Percentiles rank a stretch among this genome's conserved stretches.
phyloP scores from a whole-genome alignment of 2,888 invertebrate species.

The Pogonocherus hispidulus region DNA sequence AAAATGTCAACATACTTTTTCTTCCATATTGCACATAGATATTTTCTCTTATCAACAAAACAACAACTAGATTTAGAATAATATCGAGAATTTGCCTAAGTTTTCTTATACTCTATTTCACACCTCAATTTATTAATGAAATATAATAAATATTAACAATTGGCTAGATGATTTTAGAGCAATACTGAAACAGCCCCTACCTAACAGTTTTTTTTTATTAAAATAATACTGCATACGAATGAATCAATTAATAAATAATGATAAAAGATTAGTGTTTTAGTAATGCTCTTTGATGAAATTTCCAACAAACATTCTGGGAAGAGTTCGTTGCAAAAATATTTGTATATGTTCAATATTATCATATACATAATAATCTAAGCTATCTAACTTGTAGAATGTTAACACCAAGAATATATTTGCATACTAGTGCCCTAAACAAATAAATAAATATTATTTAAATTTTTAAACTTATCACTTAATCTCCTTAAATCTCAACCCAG shows the following conservation, averaged over 20 bases:
- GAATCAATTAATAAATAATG: background rate
- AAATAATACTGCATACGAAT: background rate
- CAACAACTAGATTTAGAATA: background rate
- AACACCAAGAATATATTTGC: too few species aligned
- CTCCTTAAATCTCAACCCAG: conserved; percentile 36
- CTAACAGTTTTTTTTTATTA: background rate
- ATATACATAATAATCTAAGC: too few species aligned
- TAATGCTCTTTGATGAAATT: conserved; percentile 2
- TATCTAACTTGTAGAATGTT: too few species aligned
- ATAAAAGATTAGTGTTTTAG: background rate
- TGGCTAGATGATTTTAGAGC: background rate
- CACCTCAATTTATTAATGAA: background rate
- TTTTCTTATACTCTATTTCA: background rate
- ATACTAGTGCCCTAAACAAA: background rate
- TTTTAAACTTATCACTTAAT: too few species aligned
- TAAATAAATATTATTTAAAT: too few species aligned
- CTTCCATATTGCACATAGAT: conserved; percentile 5
- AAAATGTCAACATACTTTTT: background rate
- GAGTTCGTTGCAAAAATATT: conserved; percentile 34
- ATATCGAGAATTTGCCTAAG: background rate
- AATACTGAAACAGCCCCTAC: background rate
- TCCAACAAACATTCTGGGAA: conserved; percentile 30
- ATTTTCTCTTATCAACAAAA: background rate
- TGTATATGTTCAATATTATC: too few species aligned
- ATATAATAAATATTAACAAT: background rate